Conservation (phyloP, 2,888 invertebrate species). For the Xylocampa areola region DNA sequence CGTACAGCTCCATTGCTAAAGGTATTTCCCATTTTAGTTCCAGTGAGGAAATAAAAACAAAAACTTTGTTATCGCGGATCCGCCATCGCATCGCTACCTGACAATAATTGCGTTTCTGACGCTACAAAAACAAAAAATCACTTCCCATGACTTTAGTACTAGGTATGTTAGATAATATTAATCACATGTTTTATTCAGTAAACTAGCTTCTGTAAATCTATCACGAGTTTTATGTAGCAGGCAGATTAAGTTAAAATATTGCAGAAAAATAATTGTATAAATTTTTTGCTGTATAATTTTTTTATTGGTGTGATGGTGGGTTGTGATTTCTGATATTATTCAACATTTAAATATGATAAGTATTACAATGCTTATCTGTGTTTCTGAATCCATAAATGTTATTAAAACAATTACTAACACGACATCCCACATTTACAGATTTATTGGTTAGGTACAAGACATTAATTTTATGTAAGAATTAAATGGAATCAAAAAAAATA, state of each 20-base stretch:
- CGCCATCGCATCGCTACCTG: constrained; percentile 72
- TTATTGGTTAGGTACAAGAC: too few relatives aligned
- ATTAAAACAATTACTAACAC: too few relatives aligned
- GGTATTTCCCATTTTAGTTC: constrained; percentile 66
- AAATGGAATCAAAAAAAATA: too few relatives aligned
- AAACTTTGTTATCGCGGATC: constrained; percentile 75
- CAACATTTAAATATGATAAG: too few relatives aligned
- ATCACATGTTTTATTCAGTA: constrained; percentile 46
- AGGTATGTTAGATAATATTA: constrained; percentile 63
- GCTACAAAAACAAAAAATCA: constrained; percentile 79
- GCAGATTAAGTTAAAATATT: neutral
- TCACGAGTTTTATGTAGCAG: neutral
- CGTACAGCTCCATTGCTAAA: constrained; percentile 53
- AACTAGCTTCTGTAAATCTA: constrained; percentile 29
- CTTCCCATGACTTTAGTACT: constrained; percentile 86
- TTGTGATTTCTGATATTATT: too few relatives aligned
- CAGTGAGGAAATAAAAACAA: constrained; percentile 79
- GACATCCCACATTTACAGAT: too few relatives aligned
- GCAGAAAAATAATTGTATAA: constrained; percentile 25
- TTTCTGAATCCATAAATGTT: too few relatives aligned
- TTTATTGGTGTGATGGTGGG: neutral
- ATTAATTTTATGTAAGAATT: too few relatives aligned
- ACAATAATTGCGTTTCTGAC: constrained; percentile 71
- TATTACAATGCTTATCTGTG: too few relatives aligned
- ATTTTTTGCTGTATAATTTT: neutral